phyloP scores from a whole-genome alignment of 1,140 invertebrate species.

The Hestina assimilis region DNA sequence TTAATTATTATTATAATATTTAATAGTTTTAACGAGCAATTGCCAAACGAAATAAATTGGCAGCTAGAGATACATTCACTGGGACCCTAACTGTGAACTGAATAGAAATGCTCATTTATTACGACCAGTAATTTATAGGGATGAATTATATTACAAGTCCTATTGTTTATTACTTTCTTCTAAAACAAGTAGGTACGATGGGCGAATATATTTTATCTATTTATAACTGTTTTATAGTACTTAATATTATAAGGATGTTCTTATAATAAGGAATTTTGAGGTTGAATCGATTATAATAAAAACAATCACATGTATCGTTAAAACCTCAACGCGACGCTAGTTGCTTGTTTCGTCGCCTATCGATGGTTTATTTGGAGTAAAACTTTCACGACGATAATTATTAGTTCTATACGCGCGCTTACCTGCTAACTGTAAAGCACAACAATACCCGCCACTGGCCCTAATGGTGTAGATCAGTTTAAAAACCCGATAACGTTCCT shows the following conservation, averaged over 20 bases:
- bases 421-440: conserved; percentile 17
- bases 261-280: no score
- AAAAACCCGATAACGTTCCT: no score
- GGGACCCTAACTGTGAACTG: conserved; percentile 32
- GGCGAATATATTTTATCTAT: no score
- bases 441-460: conserved; percentile 4
- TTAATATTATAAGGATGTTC: no score
- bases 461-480: no score
- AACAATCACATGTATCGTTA: background rate
- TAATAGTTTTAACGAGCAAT: no score
- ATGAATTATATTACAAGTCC: conserved; percentile 40
- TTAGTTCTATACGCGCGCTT: conserved; percentile 2
- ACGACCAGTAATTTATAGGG: conserved; percentile 35
- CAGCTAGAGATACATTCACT: conserved; percentile 31
- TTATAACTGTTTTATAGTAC: no score
- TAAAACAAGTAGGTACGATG: no score
- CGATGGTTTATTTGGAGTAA: conserved; percentile 5
- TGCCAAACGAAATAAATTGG: conserved; percentile 11
- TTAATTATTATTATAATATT: no score
- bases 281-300: no score
- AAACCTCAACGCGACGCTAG: background rate
- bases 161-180: background rate
- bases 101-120: conserved; percentile 42
- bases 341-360: background rate
- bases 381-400: conserved; percentile 18